Conservation (phyloP, 1,140 invertebrate genomes). For the Piezodorus guildinii region DNA sequence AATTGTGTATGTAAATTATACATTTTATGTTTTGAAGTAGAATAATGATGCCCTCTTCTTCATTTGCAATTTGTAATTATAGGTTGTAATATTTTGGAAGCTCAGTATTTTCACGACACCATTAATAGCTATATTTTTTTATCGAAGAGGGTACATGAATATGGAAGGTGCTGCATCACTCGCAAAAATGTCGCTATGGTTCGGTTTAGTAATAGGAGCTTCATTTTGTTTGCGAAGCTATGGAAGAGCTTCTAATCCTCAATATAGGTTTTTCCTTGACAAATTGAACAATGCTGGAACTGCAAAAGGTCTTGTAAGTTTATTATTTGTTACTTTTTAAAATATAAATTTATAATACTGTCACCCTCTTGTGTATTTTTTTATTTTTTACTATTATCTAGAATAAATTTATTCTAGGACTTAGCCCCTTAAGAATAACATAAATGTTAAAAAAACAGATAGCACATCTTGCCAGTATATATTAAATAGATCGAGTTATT, state of each 20-base stretch:
- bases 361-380: too few species aligned
- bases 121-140: slow-evolving; percentile 58
- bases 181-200: slow-evolving; percentile 46
- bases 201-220: slow-evolving; percentile 50
- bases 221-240: slow-evolving; percentile 56
- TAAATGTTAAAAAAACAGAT: slow-evolving; percentile 13
- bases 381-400: too few species aligned
- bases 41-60: neutral
- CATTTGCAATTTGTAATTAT: slow-evolving; percentile 26
- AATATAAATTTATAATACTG: too few species aligned
- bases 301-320: slow-evolving; percentile 40
- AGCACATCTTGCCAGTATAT: too few species aligned
- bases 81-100: slow-evolving; percentile 53
- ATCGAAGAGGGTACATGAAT: slow-evolving; percentile 52
- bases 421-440: too few species aligned
- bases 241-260: slow-evolving; percentile 55
- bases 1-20: slow-evolving; percentile 43
- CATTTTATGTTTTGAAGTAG: slow-evolving; percentile 5
- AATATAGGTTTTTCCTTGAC: slow-evolving; percentile 63
- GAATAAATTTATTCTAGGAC: too few species aligned
- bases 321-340: slow-evolving; percentile 28
- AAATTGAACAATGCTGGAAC: slow-evolving; percentile 44
- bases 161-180: slow-evolving; percentile 45
- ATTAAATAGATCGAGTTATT: too few species aligned
- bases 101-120: slow-evolving; percentile 63